A percentile compares a stretch with the other conserved stretches of the same genome.
These are phyloP conservation scores for Bubalus kerabau DNA, from an alignment of 2,113 vertebrate species.

Conservation along the genomic window DNA sequence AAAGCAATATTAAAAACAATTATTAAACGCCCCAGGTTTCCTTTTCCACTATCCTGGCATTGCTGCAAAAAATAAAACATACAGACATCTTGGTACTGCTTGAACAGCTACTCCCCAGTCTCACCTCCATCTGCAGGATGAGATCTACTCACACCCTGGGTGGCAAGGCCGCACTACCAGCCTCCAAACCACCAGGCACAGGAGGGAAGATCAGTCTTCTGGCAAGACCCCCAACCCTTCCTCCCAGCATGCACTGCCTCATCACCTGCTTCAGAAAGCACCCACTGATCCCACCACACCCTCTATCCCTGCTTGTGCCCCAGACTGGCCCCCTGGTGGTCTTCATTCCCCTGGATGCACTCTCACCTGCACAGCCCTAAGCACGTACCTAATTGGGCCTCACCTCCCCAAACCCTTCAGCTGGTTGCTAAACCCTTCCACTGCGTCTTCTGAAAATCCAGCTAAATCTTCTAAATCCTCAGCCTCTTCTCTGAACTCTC, in stretches of 20 bases:
- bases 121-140: background rate
- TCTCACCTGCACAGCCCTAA: too few species aligned
- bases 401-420: background rate
- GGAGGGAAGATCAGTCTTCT: background rate
- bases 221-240: background rate
- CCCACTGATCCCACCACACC: background rate
- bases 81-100: rapidly evolving
- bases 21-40: background rate
- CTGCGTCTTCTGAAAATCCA: background rate
- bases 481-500: background rate
- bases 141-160: too few species aligned
- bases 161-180: background rate
- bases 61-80: background rate
- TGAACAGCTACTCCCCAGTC: background rate
- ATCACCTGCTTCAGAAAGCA: background rate
- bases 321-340: background rate
- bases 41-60: background rate
- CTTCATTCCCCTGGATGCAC: too few species aligned
- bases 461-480: background rate
- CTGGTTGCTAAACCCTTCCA: background rate
- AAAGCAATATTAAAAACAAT: background rate
- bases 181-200: background rate
- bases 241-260: too few species aligned
- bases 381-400: too few species aligned
- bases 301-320: background rate